Evolutionary conservation across 2,113 vertebrate species (phyloP).

Genomic region (Zosterops borbonicus): DNA sequence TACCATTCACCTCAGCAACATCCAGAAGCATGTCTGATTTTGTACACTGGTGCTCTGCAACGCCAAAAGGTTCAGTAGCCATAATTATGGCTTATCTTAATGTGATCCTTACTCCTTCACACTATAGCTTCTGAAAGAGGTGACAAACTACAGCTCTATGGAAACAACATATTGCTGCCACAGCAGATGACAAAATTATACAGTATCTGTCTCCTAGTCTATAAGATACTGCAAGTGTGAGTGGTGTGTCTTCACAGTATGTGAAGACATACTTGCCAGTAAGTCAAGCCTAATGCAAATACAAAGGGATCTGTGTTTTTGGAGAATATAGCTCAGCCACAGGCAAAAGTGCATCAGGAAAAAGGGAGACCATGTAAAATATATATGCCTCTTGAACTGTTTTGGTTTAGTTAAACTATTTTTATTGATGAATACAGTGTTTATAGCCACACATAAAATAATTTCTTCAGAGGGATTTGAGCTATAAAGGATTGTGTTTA

Average conservation of each 20-base stretch:
- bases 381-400: neutral
- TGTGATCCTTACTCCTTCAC: neutral
- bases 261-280: neutral
- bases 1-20: neutral
- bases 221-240: neutral
- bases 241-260: neutral
- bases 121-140: neutral
- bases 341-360: neutral
- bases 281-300: neutral
- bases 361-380: neutral
- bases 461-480: neutral
- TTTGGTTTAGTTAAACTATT: neutral
- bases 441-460: neutral
- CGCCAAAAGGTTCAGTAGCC: neutral
- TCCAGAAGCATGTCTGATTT: neutral
- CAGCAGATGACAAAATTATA: neutral
- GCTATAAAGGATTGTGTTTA: neutral
- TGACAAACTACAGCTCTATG: rapidly evolving
- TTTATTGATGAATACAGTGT: neutral
- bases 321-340: neutral
- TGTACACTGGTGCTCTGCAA: neutral
- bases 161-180: neutral
- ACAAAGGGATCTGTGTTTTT: neutral
- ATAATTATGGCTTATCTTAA: neutral
- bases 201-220: neutral